Evolutionary conservation across 2,113 vertebrate genomes (phyloP), one percentile per base, ranked within the genome.

Genomic region (Cynopterus brachyotis): DNA sequence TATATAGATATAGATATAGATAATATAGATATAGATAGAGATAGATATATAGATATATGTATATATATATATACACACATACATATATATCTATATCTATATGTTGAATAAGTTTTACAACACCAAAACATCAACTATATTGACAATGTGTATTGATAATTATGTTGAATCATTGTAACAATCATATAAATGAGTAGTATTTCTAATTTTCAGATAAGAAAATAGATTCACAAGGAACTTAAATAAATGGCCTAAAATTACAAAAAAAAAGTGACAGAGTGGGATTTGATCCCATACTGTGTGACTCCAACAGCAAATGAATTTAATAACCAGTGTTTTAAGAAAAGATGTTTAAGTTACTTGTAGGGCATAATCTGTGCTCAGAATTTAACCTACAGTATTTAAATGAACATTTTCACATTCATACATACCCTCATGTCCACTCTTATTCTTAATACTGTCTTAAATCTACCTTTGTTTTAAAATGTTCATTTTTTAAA

Each of bases 141-240:
- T 30, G 32, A 32, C 19, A 22, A 6, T 24, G 24, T 57, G 37
- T 20, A 30, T 13, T 17, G 32, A 28, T 53, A 32, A 22, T 35
- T 83, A 81, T 93, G 90, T 88, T 97, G 91, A 96, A 26, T 96
- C 67, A 94, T 82, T 32, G 8, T n/a, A 79, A 62, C 70, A 59
- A 66, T 9, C 8, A 24, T 28, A 7, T 19, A 32, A 93, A 79
- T 53, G 57, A 75, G 10, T 47, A 66, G 40, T 70, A 55, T 40
- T 45, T 69, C 30, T 60, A 30, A 81, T 75, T 95, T 90, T 70
- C 66, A 73, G 45, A 42, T 76, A 70, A 91, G 80, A 90, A 92
- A 81, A 80, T 2, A 57, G n/a, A 85, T 28, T 12, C 67, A 73
- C 57, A 87, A 24, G 78, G 53, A 59, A 62, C 66, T 75, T 17